Percentiles rank a stretch among this genome's conserved stretches.
These are phyloP conservation scores for Episyrphus balteatus DNA, from an alignment of 1,140 invertebrate genomes.

Conservation along the genomic window DNA sequence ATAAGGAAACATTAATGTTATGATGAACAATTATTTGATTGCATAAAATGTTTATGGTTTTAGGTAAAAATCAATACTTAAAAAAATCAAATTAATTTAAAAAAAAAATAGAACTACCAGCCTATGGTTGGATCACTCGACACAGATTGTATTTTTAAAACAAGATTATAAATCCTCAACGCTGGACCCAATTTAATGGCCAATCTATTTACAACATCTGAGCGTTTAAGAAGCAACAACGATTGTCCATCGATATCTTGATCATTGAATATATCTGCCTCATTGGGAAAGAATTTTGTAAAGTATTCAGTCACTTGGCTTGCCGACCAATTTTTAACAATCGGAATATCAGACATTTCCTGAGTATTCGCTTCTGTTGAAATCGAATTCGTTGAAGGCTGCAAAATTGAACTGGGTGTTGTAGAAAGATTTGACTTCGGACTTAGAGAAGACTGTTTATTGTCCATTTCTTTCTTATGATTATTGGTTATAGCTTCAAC, in stretches of 20 bases:
- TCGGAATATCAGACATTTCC: constrained; percentile 5
- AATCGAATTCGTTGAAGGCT: background rate
- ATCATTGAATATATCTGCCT: constrained; percentile 18
- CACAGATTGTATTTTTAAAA: constrained; percentile 18
- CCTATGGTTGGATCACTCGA: constrained; percentile 9
- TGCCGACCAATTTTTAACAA: constrained; percentile 19
- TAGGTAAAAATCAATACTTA: too few relatives aligned
- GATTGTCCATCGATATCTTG: constrained; percentile 32
- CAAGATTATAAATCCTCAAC: constrained; percentile 22
- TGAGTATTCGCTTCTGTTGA: background rate
- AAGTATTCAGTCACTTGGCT: constrained; percentile 22
- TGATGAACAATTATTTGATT: too few relatives aligned
- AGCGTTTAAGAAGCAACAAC: constrained; percentile 23
- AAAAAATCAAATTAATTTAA: too few relatives aligned
- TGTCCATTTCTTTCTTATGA: too few relatives aligned
- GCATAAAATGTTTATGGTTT: too few relatives aligned
- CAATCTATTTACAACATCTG: constrained; percentile 24
- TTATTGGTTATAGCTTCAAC: too few relatives aligned
- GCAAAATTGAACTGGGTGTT: too few relatives aligned
- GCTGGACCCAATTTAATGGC: constrained; percentile 28
- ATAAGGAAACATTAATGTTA: too few relatives aligned
- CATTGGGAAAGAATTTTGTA: constrained; percentile 17
- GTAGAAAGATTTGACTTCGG: too few relatives aligned
- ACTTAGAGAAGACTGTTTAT: too few relatives aligned
- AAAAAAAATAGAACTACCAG: too few relatives aligned